phyloP scores from a whole-genome alignment of 2,888 invertebrate genomes.

The Napeogenes sylphis region DNA sequence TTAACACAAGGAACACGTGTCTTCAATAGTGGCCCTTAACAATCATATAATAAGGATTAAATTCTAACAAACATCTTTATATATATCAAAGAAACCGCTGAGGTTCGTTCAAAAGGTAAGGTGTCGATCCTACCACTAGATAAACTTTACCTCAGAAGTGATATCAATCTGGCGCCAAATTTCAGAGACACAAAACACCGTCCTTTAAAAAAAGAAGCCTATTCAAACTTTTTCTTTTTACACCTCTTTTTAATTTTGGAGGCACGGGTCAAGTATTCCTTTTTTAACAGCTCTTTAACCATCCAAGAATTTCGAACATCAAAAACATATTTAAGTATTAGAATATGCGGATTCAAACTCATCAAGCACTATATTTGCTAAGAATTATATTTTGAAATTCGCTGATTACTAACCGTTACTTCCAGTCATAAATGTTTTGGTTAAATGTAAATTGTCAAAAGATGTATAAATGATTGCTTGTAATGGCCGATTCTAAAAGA shows the following conservation, averaged over 20 bases:
- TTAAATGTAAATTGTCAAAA: constrained; percentile 13
- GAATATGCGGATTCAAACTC: too few relatives aligned
- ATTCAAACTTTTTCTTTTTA: constrained; percentile 38
- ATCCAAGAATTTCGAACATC: too few relatives aligned
- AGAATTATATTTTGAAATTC: too few relatives aligned
- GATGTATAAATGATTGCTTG: constrained; percentile 32
- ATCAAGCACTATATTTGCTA: too few relatives aligned
- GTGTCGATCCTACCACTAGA: constrained; percentile 57
- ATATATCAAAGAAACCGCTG: constrained; percentile 48
- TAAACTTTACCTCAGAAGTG: constrained; percentile 45
- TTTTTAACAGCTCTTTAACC: neutral
- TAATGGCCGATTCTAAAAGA: constrained; percentile 44
- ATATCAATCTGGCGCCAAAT: constrained; percentile 72
- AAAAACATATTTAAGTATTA: neutral
- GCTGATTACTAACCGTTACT: too few relatives aligned
- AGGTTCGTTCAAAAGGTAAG: constrained; percentile 46
- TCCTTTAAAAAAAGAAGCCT: constrained; percentile 36
- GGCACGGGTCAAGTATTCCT: constrained; percentile 18
- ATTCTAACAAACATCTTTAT: constrained; percentile 4
- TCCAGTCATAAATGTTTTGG: too few relatives aligned
- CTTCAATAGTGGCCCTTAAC: neutral
- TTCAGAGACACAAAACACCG: constrained; percentile 62
- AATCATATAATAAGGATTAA: constrained; percentile 8
- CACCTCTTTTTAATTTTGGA: constrained; percentile 18
- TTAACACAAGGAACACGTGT: constrained; percentile 41